Conservation (phyloP, 2,113 vertebrate genomes). For the Oryctolagus cuniculus region DNA sequence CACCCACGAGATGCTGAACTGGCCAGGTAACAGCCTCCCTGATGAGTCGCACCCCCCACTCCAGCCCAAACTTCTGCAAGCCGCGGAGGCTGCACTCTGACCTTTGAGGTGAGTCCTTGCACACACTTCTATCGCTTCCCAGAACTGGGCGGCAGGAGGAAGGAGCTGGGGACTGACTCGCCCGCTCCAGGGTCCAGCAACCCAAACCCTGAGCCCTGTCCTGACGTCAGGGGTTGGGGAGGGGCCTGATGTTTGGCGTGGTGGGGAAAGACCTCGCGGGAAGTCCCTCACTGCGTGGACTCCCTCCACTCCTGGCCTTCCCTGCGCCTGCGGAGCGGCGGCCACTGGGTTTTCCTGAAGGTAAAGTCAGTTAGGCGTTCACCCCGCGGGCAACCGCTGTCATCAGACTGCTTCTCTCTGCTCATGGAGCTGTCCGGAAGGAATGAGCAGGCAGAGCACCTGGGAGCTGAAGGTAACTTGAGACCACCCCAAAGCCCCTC, state of each 20-base stretch:
- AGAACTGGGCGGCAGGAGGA: not conserved
- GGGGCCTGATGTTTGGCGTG: not conserved
- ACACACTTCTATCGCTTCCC: not conserved
- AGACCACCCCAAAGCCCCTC: not conserved
- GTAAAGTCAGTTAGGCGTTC: slow-evolving; percentile 1
- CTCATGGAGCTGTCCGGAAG: slow-evolving; percentile 28
- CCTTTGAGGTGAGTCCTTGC: not conserved
- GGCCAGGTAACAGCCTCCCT: not conserved
- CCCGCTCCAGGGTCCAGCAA: slow-evolving; percentile 20
- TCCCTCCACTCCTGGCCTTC: not conserved
- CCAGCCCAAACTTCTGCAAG: not conserved
- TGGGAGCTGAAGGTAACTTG: not conserved
- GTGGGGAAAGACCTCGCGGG: not conserved
- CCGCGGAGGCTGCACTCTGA: not conserved
- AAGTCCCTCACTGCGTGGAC: slow-evolving; percentile 20
- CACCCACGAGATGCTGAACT: not conserved
- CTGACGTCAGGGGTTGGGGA: not conserved
- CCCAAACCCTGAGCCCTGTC: not conserved
- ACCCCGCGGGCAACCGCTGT: not conserved
- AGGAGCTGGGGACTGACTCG: not conserved
- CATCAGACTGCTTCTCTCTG: not conserved
- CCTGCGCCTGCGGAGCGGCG: not conserved
- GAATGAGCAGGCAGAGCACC: not conserved
- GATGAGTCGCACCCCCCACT: not conserved
- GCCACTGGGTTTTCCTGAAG: not conserved